These are phyloP conservation scores for Nesogale talazaci DNA, from an alignment of 2,113 vertebrate genomes.

Conservation along the genomic window DNA sequence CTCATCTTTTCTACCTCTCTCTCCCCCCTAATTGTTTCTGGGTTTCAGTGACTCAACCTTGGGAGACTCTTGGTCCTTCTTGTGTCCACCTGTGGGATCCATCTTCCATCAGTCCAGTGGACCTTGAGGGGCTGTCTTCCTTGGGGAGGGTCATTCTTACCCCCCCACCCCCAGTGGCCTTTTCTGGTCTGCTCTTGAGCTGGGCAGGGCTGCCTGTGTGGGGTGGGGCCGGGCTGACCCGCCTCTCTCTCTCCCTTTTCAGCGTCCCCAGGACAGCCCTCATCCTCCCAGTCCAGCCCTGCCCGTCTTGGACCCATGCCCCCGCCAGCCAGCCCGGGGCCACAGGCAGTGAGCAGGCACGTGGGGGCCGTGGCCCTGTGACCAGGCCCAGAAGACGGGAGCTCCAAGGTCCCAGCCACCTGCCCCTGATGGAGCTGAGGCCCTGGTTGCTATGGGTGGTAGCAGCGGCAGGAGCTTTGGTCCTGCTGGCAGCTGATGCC, in stretches of 20 bases:
- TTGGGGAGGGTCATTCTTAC: neutral
- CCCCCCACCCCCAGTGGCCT: neutral
- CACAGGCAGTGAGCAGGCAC: conserved; percentile 54
- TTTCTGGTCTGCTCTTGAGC: neutral
- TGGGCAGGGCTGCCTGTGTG: rapidly evolving
- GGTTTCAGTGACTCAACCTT: neutral
- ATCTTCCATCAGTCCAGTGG: neutral
- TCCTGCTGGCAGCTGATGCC: conserved; percentile 83
- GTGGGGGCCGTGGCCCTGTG: conserved; percentile 59
- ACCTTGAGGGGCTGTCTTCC: neutral
- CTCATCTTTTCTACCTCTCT: neutral
- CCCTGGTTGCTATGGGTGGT: conserved; percentile 88
- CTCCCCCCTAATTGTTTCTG: neutral
- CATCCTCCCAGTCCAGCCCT: neutral
- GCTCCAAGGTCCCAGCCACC: neutral
- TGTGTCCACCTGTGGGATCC: neutral
- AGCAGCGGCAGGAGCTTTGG: conserved; percentile 86
- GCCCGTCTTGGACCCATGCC: conserved; percentile 69
- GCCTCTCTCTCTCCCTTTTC: neutral
- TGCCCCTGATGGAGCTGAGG: conserved; percentile 86
- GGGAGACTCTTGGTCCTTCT: neutral
- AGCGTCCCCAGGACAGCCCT: conserved; percentile 30
- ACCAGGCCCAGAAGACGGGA: conserved; percentile 68
- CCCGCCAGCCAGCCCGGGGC: conserved; percentile 67
- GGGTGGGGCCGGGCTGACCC: neutral